Percentiles rank a stretch among this genome's conserved stretches.
These are phyloP conservation scores for Dipodomys spectabilis DNA, from an alignment of 2,113 vertebrate species.

Conservation along the genomic window DNA sequence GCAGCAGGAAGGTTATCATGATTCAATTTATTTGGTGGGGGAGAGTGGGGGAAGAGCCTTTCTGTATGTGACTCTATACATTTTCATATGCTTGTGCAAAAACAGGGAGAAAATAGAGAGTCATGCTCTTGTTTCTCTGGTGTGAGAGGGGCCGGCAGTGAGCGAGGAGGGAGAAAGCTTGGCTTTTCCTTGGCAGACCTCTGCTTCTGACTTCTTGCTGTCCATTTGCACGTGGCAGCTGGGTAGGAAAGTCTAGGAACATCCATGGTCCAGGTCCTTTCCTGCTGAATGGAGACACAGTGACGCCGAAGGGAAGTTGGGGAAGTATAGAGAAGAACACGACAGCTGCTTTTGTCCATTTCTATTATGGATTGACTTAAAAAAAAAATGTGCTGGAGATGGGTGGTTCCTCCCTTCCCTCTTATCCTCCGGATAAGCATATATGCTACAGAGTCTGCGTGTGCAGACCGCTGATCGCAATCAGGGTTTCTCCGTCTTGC, in stretches of 20 bases:
- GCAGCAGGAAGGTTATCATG: not conserved
- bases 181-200: not conserved
- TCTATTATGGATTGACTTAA: not conserved
- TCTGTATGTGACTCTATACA: not conserved
- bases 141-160: not conserved
- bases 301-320: not conserved
- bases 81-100: not conserved
- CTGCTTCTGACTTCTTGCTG: constrained; percentile 32
- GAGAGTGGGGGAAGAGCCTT: not conserved
- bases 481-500: not conserved
- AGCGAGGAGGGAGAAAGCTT: not conserved
- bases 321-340: not conserved
- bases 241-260: constrained; percentile 32
- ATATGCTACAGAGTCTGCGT: not conserved
- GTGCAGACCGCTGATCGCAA: not conserved
- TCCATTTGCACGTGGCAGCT: not conserved
- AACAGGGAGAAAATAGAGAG: not conserved
- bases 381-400: not conserved
- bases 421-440: not conserved
- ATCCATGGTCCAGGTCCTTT: not conserved
- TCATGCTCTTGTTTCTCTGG: not conserved
- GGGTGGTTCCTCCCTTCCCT: not conserved
- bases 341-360: not conserved
- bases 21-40: not conserved
- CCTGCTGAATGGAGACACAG: not conserved